These are phyloP conservation scores for Drosophila jambulina DNA, from an alignment of 1,140 invertebrate genomes.

Conservation along the genomic window DNA sequence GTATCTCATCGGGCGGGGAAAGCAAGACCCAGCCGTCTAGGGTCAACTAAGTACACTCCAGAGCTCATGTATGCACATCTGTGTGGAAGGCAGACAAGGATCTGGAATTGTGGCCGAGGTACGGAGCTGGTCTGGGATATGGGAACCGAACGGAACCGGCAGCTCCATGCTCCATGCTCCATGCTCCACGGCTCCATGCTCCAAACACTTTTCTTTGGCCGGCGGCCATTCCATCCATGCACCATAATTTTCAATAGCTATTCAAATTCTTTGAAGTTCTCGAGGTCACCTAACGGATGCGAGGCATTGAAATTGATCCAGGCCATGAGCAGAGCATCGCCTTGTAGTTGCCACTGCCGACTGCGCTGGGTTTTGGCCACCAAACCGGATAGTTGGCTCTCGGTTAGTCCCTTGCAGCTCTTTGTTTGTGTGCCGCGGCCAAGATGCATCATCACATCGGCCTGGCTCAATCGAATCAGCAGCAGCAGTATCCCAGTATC, in stretches of 20 bases:
- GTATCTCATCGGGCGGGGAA: conserved; percentile 26
- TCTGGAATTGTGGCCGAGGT: conserved; percentile 46
- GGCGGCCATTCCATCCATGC: conserved; percentile 59
- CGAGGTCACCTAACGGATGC: conserved; percentile 70
- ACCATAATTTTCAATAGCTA: conserved; percentile 76
- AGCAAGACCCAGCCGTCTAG: conserved; percentile 33
- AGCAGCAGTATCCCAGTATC: background rate
- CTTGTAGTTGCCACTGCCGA: conserved; percentile 53
- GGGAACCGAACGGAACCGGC: conserved; percentile 46
- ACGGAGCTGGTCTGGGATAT: conserved; percentile 31
- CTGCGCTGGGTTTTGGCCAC: conserved; percentile 42
- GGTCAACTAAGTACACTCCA: conserved; percentile 52
- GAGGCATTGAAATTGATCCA: conserved; percentile 74
- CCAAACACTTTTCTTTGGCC: conserved; percentile 67
- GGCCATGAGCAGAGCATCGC: conserved; percentile 63
- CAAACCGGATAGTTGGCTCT: conserved; percentile 43
- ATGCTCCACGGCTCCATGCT: background rate
- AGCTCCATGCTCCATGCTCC: conserved; percentile 32
- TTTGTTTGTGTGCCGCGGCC: conserved; percentile 23
- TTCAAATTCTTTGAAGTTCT: conserved; percentile 72
- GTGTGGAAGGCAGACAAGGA: conserved; percentile 56
- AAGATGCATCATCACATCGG: conserved; percentile 48
- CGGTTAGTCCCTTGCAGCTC: conserved; percentile 40
- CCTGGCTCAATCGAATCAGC: conserved; percentile 33
- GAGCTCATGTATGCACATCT: conserved; percentile 28